Evolutionary conservation across 2,797 vertebrate species (phyloP).

Genomic region (Phoeniculus purpureus): DNA sequence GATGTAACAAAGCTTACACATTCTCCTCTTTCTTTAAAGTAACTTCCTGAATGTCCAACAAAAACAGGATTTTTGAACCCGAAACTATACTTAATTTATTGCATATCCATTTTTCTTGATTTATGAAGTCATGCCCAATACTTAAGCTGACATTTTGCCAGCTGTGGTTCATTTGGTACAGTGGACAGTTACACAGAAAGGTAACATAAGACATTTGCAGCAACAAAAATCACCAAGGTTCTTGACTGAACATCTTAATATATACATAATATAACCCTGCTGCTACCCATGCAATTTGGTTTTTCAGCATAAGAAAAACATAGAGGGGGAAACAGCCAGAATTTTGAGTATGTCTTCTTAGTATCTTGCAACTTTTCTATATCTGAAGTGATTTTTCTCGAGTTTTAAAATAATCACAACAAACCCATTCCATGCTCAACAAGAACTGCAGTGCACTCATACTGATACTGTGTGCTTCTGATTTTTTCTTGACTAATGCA

Average conservation of each 20-base stretch:
- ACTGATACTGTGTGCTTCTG: not conserved
- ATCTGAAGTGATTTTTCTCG: not conserved
- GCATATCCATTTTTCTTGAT: not conserved
- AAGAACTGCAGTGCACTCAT: not conserved
- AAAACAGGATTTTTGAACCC: not conserved
- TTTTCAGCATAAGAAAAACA: not conserved
- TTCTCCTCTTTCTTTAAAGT: not conserved
- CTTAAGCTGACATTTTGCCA: not conserved
- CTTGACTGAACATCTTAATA: not conserved
- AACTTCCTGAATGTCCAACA: not conserved
- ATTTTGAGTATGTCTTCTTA: not conserved
- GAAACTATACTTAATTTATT: not conserved
- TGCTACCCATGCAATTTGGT: not conserved
- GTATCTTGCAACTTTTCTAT: not conserved
- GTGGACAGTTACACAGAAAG: not conserved
- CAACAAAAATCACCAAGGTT: not conserved
- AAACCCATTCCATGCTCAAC: not conserved
- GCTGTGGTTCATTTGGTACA: not conserved
- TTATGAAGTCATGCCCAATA: not conserved
- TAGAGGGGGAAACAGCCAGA: accelerated
- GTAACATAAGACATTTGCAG: not conserved
- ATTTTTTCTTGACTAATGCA: not conserved
- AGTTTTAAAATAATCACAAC: not conserved
- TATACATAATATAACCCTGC: not conserved
- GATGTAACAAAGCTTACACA: not conserved